Conservation (phyloP, 92 coral and sea anemone genomes). For the Palythoa grandis region DNA sequence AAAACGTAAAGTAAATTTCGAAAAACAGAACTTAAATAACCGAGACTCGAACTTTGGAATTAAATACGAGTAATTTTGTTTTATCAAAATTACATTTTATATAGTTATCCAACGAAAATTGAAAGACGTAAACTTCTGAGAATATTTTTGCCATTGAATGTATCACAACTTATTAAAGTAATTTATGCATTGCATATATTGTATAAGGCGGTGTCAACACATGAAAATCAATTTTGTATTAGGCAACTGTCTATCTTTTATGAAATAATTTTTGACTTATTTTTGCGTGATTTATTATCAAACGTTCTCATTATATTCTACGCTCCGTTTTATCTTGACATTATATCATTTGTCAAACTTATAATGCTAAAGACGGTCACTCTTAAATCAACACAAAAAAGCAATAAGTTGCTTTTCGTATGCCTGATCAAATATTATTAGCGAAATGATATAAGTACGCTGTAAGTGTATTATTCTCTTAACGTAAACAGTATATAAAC, state of each 20-base stretch:
- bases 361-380: background rate
- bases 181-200: background rate
- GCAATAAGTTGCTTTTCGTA: too few relatives aligned
- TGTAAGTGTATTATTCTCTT: background rate
- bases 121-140: too few relatives aligned
- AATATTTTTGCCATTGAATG: too few relatives aligned
- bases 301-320: background rate
- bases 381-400: background rate
- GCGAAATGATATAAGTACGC: background rate
- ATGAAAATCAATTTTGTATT: background rate
- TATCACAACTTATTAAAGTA: background rate
- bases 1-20: too few relatives aligned
- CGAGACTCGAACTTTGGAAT: too few relatives aligned
- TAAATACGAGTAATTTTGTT: too few relatives aligned
- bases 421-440: background rate
- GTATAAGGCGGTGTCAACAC: background rate
- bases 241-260: background rate
- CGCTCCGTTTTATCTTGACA: background rate
- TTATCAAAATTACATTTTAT: too few relatives aligned
- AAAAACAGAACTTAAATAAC: too few relatives aligned
- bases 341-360: background rate
- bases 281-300: background rate
- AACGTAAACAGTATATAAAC: background rate
- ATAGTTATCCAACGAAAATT: too few relatives aligned
- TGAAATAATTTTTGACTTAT: background rate